Conservation (phyloP, 2,888 invertebrate genomes). For the Colletes collaris region DNA sequence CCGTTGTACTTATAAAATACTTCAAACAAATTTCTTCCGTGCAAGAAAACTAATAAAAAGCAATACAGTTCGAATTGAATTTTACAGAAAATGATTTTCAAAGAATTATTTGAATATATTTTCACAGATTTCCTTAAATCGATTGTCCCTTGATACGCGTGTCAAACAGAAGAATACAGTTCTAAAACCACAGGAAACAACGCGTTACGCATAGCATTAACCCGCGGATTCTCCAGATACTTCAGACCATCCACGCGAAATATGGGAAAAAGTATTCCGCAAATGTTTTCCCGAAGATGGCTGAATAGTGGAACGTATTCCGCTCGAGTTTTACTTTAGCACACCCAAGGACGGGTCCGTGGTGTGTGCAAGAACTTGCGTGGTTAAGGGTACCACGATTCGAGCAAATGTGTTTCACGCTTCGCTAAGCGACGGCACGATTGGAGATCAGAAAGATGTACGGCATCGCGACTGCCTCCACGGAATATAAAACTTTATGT, state of each 20-base stretch:
- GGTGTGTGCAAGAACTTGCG: conserved; percentile 69
- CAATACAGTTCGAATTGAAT: not conserved
- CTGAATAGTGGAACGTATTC: conserved; percentile 47
- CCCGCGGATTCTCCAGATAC: conserved; percentile 10
- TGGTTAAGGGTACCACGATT: conserved; percentile 75
- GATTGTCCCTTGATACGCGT: not conserved
- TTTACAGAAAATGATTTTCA: not conserved
- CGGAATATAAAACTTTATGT: conserved; percentile 69
- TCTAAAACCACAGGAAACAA: not conserved
- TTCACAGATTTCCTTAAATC: not conserved
- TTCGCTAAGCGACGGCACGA: conserved; percentile 81
- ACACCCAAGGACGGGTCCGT: conserved; percentile 59
- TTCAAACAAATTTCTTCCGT: too few relatives aligned
- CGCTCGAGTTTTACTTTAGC: conserved; percentile 57
- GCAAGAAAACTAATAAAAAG: too few relatives aligned
- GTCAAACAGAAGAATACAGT: not conserved
- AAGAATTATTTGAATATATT: not conserved
- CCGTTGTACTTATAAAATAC: too few relatives aligned
- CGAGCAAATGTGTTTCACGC: conserved; percentile 81
- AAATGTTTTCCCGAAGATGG: conserved; percentile 44
- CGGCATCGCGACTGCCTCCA: conserved; percentile 62
- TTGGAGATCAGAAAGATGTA: conserved; percentile 81
- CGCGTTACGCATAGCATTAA: not conserved
- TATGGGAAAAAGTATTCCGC: conserved; percentile 40
- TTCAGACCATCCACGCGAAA: conserved; percentile 21